Percentiles rank a stretch among this genome's conserved stretches.
Evolutionary conservation across 2,888 invertebrate genomes (phyloP).

Genomic region (Drosophila paramelanica): DNA sequence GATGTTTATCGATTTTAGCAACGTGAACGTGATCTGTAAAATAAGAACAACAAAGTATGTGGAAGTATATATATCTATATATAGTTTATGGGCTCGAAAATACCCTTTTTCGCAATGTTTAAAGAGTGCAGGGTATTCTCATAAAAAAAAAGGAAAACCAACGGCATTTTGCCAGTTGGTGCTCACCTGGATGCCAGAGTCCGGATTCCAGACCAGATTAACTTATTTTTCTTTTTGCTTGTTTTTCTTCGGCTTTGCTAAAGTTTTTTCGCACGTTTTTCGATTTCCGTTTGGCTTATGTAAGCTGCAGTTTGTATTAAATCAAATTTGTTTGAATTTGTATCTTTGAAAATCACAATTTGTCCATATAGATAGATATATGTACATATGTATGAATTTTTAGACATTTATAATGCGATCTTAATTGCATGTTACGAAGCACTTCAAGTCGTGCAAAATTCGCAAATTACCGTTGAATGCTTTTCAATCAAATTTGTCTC

Average conservation of each 20-base stretch:
- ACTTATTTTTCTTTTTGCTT: constrained; percentile 1
- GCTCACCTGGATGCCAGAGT: constrained; percentile 13
- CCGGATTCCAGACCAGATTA: constrained; percentile 41
- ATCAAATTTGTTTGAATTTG: constrained; percentile 1
- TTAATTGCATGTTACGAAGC: constrained; percentile 10
- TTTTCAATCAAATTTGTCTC: constrained; percentile 28
- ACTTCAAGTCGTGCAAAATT: constrained; percentile 11
- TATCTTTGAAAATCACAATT: background rate
- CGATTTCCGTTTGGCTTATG: constrained; percentile 33
- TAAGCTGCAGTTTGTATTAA: background rate
- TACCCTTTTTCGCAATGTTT: background rate
- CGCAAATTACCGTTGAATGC: constrained; percentile 27
- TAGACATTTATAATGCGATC: background rate
- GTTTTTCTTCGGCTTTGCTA: background rate
- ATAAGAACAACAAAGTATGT: too few species aligned
- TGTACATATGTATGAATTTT: background rate
- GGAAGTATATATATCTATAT: too few species aligned
- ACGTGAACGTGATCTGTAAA: too few species aligned
- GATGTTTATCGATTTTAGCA: too few species aligned
- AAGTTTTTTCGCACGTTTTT: constrained; percentile 16
- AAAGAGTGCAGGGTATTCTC: background rate
- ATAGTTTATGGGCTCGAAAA: too few species aligned
- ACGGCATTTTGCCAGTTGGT: background rate
- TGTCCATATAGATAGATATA: background rate
- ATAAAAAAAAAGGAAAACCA: too few species aligned